These are phyloP conservation scores for Deroplatys truncata DNA, from an alignment of 2,888 invertebrate species.

Conservation along the genomic window DNA sequence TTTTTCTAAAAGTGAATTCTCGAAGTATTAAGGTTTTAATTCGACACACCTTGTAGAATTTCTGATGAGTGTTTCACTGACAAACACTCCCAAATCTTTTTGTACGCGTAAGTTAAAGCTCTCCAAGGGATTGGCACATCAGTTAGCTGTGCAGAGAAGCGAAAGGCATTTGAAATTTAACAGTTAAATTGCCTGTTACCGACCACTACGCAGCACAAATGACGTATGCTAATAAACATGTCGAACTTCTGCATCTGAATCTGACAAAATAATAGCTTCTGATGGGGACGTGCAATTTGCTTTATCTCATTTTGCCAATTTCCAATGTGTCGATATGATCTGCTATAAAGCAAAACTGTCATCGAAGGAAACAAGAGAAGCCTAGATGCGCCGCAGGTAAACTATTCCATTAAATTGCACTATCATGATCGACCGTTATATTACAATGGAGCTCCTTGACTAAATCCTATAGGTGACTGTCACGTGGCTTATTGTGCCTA, in stretches of 20 bases:
- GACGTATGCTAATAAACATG: not conserved
- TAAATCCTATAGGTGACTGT: no score
- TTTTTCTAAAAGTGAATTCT: no score
- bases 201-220: not conserved
- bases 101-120: no score
- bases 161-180: not conserved
- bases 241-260: not conserved
- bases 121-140: no score
- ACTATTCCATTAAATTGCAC: not conserved
- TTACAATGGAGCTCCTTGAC: no score
- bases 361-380: not conserved
- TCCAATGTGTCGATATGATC: not conserved
- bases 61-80: not conserved
- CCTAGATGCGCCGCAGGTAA: not conserved
- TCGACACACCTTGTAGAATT: no score
- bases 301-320: not conserved
- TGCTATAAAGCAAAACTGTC: not conserved
- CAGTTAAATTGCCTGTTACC: not conserved
- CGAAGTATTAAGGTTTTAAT: no score
- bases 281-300: not conserved
- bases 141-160: no score
- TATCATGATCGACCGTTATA: no score
- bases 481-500: no score
- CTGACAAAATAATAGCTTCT: not conserved
- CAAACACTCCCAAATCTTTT: not conserved